Percentiles rank a stretch among this genome's conserved stretches.
These are phyloP conservation scores for Calliopsis andreniformis DNA, from an alignment of 1,140 invertebrate species.

Conservation along the genomic window DNA sequence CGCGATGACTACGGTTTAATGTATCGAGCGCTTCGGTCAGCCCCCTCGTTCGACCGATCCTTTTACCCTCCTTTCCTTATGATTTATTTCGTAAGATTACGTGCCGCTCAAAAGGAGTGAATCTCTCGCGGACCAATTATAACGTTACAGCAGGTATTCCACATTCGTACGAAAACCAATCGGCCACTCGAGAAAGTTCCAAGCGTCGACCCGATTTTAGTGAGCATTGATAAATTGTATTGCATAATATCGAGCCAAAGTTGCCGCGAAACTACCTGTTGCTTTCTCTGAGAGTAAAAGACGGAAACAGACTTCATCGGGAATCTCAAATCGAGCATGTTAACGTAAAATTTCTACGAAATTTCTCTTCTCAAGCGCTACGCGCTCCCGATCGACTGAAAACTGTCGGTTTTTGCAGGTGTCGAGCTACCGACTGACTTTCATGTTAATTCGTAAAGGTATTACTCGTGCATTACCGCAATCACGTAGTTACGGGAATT, in stretches of 20 bases:
- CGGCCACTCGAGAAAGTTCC: constrained; percentile 27
- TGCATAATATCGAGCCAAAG: constrained; percentile 14
- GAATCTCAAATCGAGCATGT: background rate
- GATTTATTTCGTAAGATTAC: constrained; percentile 39
- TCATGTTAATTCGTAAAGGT: background rate
- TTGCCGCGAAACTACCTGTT: background rate
- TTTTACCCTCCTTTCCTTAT: constrained; percentile 48
- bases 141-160: constrained; percentile 20
- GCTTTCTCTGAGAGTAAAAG: no score
- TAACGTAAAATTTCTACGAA: background rate
- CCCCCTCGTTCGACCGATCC: constrained; percentile 28
- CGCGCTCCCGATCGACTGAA: background rate
- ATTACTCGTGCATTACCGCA: background rate
- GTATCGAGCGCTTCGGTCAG: constrained; percentile 20
- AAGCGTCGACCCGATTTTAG: constrained; percentile 30
- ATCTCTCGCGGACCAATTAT: constrained; percentile 26
- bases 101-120: background rate
- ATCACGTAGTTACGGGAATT: background rate
- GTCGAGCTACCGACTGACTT: background rate
- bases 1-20: constrained; percentile 40
- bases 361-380: background rate
- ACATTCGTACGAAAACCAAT: constrained; percentile 11
- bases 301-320: background rate
- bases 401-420: background rate
- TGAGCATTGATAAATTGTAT: constrained; percentile 42